These are phyloP conservation scores for Mystacornis crossleyi DNA, from an alignment of 2,113 vertebrate genomes.

Conservation along the genomic window DNA sequence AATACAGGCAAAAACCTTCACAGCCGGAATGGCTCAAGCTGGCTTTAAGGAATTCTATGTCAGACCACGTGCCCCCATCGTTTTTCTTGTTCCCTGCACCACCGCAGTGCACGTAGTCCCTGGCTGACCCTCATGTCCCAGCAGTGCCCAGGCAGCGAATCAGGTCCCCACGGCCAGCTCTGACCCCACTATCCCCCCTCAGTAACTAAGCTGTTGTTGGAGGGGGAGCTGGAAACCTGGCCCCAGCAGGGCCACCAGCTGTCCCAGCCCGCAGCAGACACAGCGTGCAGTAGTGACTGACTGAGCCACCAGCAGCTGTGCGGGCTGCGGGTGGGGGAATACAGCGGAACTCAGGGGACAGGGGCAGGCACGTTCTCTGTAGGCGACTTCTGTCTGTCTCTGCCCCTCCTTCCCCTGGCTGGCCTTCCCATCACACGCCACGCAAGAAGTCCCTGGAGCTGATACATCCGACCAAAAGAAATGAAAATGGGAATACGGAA, in stretches of 20 bases:
- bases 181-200: fast-evolving
- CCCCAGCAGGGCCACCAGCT: neutral
- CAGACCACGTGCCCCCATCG: neutral
- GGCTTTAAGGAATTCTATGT: neutral
- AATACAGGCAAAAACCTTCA: neutral
- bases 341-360: neutral
- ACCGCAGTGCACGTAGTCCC: neutral
- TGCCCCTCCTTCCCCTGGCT: neutral
- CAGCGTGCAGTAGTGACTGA: fast-evolving
- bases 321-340: neutral
- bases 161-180: too few species aligned
- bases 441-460: neutral
- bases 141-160: neutral
- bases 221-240: neutral
- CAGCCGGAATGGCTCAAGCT: neutral
- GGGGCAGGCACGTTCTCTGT: neutral
- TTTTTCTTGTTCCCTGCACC: neutral
- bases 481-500: neutral
- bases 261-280: neutral
- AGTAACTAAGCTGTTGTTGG: fast-evolving
- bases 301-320: neutral
- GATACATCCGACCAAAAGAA: neutral
- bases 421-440: neutral
- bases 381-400: neutral
- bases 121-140: neutral